Base-by-base conservation (phyloP, 2,888 invertebrate species). In the Rhagium mordax region DNA sequence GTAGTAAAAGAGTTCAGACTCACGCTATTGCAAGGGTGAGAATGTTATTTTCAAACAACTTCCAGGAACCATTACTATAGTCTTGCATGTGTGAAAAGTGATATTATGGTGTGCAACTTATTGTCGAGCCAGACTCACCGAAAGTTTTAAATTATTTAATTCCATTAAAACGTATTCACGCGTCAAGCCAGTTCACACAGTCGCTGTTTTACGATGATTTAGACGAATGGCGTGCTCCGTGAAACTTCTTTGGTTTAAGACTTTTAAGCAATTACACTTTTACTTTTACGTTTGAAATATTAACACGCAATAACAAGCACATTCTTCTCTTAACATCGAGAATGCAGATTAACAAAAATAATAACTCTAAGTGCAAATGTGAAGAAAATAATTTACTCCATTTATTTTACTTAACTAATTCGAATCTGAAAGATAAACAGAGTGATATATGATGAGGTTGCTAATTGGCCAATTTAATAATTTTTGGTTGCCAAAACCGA, bases 81-180 rank as follows among this genome's bases (percentile, higher is more conserved):
- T 72, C 62, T 76, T 65, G 72, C 76, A 70, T 74, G 74, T 71
- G 71, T 74, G 70, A 67, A 74, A 70, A 72, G 72, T 76, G 74
- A 76, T 76, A 74, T 41, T 41, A 59, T 71, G 51, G 71, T 73
- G 71, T 74, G 73, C 68, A 75, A 68, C 71, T 73, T 73, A 75
- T 73, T 75, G 70, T 51, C 60, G 51, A 21, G 27, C 59, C 16
- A 27, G 29, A 10, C 59, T 33, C 18, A 18, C 59, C 18, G 33
- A 33, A 15, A 20, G 8, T 47, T 61, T 47, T 61, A 61, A 61
- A 47, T 47, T 61, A 61, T 47, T 61, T 61, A 41, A 61, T 61
- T 61, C 47, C 61, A 47, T 47, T 47, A 47, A 47, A 20, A 61
- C 18, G 47, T 47, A 21, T 21, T 61, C 20, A 21, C 47, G 47